Evolutionary conservation across 2,113 vertebrate species (phyloP).

Genomic region (Phrynocephalus versicolor): DNA sequence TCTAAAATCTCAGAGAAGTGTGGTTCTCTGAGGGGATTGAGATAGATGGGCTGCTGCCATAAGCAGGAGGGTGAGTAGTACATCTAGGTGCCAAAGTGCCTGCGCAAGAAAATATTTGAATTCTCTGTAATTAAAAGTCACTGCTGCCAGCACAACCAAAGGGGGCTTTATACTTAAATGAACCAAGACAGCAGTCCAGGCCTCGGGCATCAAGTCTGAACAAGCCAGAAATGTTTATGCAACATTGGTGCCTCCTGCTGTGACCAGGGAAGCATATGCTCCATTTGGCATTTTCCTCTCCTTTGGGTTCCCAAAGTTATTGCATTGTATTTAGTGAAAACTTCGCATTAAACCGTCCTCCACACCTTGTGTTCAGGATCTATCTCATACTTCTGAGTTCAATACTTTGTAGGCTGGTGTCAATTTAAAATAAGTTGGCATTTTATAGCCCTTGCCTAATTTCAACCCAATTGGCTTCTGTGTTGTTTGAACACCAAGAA

Average conservation of each 20-base stretch:
- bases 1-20: conserved; percentile 24
- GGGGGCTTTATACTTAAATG: neutral
- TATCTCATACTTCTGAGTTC: neutral
- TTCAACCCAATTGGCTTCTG: neutral
- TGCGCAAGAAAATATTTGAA: neutral
- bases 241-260: neutral
- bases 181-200: conserved; percentile 3
- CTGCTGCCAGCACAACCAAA: neutral
- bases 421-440: neutral
- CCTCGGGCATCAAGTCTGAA: neutral
- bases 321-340: conserved; percentile 40
- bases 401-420: neutral
- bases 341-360: neutral
- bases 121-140: conserved; percentile 9
- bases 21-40: neutral
- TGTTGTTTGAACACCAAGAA: neutral
- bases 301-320: conserved; percentile 7
- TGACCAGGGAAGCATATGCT: neutral
- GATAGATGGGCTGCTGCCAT: neutral
- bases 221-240: conserved; percentile 12
- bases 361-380: neutral
- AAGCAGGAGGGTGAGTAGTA: neutral
- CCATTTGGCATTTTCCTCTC: neutral
- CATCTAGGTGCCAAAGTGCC: neutral
- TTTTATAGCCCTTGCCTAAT: neutral